phyloP scores from a whole-genome alignment of 2,888 invertebrate genomes.

The Oligia fasciuncula region DNA sequence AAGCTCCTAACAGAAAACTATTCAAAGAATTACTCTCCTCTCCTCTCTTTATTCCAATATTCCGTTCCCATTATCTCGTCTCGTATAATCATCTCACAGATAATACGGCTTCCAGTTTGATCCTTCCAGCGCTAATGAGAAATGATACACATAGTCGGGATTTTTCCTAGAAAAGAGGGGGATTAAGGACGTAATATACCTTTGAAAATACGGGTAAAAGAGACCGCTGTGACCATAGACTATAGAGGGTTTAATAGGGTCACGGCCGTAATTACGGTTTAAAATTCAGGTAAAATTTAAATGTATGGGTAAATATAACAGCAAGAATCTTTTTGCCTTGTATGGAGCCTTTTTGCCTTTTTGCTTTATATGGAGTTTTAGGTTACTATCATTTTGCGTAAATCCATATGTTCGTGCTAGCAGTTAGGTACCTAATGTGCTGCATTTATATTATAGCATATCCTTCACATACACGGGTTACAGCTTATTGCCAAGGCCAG shows the following conservation, averaged over 20 bases:
- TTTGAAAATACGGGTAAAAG: conserved; percentile 11
- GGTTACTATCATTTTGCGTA: neutral
- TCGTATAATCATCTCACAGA: conserved; percentile 40
- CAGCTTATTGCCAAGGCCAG: conserved; percentile 38
- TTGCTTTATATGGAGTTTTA: too few species aligned
- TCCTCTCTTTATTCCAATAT: conserved; percentile 31
- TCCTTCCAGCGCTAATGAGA: conserved; percentile 45
- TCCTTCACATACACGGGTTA: conserved; percentile 19
- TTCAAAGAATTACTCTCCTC: conserved; percentile 16
- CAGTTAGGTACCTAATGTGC: neutral
- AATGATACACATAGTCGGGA: conserved; percentile 31
- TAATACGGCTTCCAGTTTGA: conserved; percentile 44
- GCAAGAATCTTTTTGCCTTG: neutral
- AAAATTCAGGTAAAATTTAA: neutral
- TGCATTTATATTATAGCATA: neutral
- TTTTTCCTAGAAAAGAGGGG: conserved; percentile 25
- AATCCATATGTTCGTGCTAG: neutral
- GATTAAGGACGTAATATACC: conserved; percentile 16
- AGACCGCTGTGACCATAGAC: neutral
- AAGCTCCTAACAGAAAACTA: neutral
- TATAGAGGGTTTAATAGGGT: neutral
- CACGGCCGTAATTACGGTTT: neutral
- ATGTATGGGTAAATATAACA: neutral
- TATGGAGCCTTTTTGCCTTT: too few species aligned
- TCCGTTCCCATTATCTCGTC: conserved; percentile 41